phyloP scores from a whole-genome alignment of 2,888 invertebrate genomes.

The Sycophila texana region DNA sequence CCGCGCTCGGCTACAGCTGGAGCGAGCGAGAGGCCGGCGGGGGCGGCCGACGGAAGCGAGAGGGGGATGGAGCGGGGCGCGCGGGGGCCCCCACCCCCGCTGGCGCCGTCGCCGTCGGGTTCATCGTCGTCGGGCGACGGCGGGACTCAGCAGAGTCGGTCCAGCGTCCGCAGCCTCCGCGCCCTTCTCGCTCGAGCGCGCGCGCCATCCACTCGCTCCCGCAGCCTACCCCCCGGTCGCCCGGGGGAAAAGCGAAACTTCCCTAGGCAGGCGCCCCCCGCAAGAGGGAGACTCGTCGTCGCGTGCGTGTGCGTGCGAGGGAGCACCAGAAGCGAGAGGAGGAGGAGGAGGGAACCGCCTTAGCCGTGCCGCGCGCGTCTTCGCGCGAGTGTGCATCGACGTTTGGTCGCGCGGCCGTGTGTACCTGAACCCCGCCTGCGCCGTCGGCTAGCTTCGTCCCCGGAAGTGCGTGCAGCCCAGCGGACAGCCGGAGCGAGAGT shows the following conservation, averaged over 20 bases:
- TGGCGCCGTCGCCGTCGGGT: slow-evolving; percentile 53
- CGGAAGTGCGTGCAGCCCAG: neutral
- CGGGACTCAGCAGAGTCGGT: slow-evolving; percentile 66
- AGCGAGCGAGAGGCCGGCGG: slow-evolving; percentile 56
- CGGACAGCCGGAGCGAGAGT: neutral
- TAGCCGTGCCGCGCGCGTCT: neutral
- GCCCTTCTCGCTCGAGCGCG: neutral
- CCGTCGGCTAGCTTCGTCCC: neutral
- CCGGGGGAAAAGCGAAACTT: too few species aligned
- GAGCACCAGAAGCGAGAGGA: neutral
- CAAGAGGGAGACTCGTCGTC: neutral
- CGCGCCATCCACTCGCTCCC: slow-evolving; percentile 26
- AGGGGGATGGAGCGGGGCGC: slow-evolving; percentile 47
- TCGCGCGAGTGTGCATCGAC: neutral
- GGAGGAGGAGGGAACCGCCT: slow-evolving; percentile 20
- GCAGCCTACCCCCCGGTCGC: too few species aligned
- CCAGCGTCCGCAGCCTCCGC: slow-evolving; percentile 57
- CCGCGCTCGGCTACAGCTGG: slow-evolving; percentile 48
- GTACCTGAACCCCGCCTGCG: neutral
- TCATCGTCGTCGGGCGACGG: slow-evolving; percentile 61
- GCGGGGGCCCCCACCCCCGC: slow-evolving; percentile 12
- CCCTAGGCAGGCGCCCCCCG: too few species aligned
- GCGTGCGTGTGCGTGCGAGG: neutral
- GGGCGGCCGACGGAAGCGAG: slow-evolving; percentile 48
- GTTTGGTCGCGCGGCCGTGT: neutral